Conservation (phyloP, 37 sponge, comb jelly and placozoan genomes). For the Theonella swinhoei region DNA sequence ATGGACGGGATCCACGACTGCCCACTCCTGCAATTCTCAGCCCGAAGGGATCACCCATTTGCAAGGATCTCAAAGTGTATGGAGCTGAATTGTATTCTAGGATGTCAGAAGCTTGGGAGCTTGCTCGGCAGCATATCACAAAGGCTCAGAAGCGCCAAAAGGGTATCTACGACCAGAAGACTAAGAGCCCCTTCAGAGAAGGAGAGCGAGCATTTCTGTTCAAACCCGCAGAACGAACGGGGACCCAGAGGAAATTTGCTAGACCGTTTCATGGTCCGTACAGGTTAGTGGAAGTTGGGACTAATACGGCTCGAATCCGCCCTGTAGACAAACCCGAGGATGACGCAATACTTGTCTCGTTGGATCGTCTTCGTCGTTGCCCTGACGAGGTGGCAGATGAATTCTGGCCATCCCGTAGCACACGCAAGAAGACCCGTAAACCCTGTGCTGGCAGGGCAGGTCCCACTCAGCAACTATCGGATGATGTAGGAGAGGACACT, state of each 20-base stretch:
- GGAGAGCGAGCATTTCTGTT: conserved; percentile 56
- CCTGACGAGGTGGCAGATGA: conserved; percentile 41
- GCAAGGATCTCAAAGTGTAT: conserved; percentile 6
- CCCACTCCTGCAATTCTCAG: conserved; percentile 12
- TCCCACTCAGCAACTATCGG: too few species aligned
- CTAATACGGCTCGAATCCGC: conserved; percentile 5
- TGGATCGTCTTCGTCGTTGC: conserved; percentile 39
- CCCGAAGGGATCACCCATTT: not conserved
- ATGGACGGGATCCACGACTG: conserved; percentile 36
- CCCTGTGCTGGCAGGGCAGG: too few species aligned
- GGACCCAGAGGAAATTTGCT: conserved; percentile 25
- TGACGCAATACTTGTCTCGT: conserved; percentile 27
- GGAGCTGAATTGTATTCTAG: not conserved
- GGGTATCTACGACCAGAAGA: conserved; percentile 27
- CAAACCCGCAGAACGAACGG: conserved; percentile 41
- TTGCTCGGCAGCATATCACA: conserved; percentile 6
- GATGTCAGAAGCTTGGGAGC: conserved; percentile 15
- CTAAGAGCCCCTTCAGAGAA: not conserved
- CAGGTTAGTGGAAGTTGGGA: conserved; percentile 19
- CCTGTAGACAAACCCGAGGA: conserved; percentile 30
- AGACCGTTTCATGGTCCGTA: conserved; percentile 51
- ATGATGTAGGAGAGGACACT: too few species aligned
- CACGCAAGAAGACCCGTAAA: too few species aligned
- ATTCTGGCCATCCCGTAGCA: too few species aligned
- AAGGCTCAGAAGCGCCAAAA: conserved; percentile 57